Evolutionary conservation across 2,113 vertebrate genomes (phyloP).

Genomic region (Dissostichus mawsoni): DNA sequence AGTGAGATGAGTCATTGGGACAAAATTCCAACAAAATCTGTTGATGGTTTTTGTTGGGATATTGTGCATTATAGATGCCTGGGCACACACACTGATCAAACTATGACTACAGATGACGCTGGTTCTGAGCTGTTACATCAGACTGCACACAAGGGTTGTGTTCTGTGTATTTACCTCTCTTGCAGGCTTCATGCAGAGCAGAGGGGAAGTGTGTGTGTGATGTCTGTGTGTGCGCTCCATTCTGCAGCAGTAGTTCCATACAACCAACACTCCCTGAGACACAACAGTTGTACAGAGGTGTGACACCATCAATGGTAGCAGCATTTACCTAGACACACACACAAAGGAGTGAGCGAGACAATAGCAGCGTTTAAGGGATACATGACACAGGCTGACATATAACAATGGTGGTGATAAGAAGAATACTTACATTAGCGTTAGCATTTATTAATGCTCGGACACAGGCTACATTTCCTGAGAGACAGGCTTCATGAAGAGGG

Average conservation of each 20-base stretch:
- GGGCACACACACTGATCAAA: not conserved
- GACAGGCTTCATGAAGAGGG: slow-evolving; percentile 95
- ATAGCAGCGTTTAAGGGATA: not conserved
- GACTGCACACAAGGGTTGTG: not conserved
- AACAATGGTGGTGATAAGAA: not conserved
- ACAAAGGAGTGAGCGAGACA: not conserved
- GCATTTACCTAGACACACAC: slow-evolving; percentile 88
- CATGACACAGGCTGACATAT: not conserved
- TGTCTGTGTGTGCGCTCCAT: slow-evolving; percentile 89
- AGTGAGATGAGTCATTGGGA: not conserved
- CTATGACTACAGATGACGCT: not conserved
- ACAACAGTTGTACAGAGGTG: slow-evolving; percentile 93
- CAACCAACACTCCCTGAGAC: slow-evolving; percentile 89
- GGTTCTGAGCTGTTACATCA: not conserved
- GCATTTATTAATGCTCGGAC: slow-evolving; percentile 92
- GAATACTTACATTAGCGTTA: slow-evolving; percentile 91
- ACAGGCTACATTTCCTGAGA: slow-evolving; percentile 93
- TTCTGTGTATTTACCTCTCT: slow-evolving; percentile 85
- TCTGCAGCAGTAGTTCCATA: slow-evolving; percentile 90
- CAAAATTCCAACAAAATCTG: not conserved
- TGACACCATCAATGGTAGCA: slow-evolving; percentile 92
- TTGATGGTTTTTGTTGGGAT: not conserved
- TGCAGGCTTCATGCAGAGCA: slow-evolving; percentile 92
- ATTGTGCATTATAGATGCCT: not conserved
- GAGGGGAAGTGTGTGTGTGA: slow-evolving; percentile 90